Evolutionary conservation across 2,113 vertebrate species (phyloP).

Genomic region (Orycteropus afer): DNA sequence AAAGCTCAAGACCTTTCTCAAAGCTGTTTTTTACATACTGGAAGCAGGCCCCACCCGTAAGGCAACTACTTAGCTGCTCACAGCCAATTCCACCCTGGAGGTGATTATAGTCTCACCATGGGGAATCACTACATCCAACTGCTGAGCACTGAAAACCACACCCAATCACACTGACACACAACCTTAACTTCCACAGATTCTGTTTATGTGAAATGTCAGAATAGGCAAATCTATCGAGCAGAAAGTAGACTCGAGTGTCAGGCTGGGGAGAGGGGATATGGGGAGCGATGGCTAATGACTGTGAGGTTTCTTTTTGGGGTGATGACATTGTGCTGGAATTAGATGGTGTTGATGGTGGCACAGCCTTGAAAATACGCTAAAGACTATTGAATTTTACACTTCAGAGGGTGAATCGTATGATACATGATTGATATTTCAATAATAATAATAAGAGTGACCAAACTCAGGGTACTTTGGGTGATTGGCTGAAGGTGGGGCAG

Average conservation of each 20-base stretch:
- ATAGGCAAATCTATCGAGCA: neutral
- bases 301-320: too few relatives aligned
- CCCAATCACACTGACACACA: too few relatives aligned
- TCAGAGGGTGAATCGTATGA: neutral
- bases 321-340: neutral
- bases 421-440: neutral
- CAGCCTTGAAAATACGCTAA: rapidly evolving
- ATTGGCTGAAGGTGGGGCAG: neutral
- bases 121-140: too few relatives aligned
- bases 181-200: too few relatives aligned
- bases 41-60: too few relatives aligned
- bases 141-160: too few relatives aligned
- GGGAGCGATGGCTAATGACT: rapidly evolving
- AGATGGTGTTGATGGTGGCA: too few relatives aligned
- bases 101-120: too few relatives aligned
- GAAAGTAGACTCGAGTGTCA: neutral
- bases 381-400: neutral
- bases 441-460: neutral
- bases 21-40: too few relatives aligned
- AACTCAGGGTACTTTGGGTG: neutral
- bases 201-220: neutral
- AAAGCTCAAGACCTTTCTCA: too few relatives aligned
- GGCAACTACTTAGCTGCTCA: too few relatives aligned
- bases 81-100: too few relatives aligned
- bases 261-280: neutral